Base-by-base conservation (phyloP, 2,113 vertebrate species). In the Pluvianellus socialis region DNA sequence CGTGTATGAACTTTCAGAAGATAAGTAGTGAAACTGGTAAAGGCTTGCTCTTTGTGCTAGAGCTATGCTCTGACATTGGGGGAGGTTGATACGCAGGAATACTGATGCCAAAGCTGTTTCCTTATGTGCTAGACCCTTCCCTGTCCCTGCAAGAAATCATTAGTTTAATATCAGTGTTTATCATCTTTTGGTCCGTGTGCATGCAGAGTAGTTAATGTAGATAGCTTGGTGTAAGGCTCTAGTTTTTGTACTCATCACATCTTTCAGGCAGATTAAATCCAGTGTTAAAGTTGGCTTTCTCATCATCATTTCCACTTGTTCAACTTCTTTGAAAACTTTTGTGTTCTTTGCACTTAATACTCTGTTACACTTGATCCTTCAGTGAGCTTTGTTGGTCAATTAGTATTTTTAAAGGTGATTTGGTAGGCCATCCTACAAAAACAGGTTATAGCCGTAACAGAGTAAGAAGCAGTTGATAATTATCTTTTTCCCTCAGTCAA, bases 351-450 rank as follows among this genome's bases (percentile, higher is more conserved):
- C 50, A 62, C 63, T 86, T 80, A 33, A 62, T 87, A 53, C 59
- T 61, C 21, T 72, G 70, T 5, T 49, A 14, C 50, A 21, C 61
- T 32, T 72, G 49, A 88, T 71, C 62, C 30, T 76, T 83, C 27
- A 38, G 35, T 38, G 47, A 47, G 35, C 35, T 50, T 66, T 56
- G 20, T 79, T 62, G 62, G 14, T 59, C n/a, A 53, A 13, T n/a
- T 32, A 35, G 63, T 88, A 4, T 65, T 90, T 94, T 79, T 83
- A 50, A 81, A 52, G 63, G 30, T 83, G 75, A 35, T 79, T 89
- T 4, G 2, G 7, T 53, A 79, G 42, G 55, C 38, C 52, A 61
- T 88, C 47, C 26, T 89, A 7, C 32, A 59, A 52, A 74, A 79
- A 0, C 42, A 44, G 30, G 3, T 71, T 86, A 32, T 81, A 26